Base-by-base conservation (phyloP, 2,113 vertebrate genomes). In the Charina bottae region DNA sequence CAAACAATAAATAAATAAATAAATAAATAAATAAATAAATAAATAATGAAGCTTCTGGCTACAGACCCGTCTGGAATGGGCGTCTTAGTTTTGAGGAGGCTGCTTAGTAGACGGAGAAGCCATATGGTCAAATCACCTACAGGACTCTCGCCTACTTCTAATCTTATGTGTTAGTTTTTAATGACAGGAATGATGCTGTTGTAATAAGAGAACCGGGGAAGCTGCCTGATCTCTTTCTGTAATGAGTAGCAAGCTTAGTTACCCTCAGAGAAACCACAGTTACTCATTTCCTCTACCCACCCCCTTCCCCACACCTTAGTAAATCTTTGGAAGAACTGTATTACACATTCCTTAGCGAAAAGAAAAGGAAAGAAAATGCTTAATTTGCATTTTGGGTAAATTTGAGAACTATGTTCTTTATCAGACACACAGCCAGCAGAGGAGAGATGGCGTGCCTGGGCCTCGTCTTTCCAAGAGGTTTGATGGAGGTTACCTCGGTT, bases 111-210 rank as follows among this genome's bases (percentile, higher is more conserved):
- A 21, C 11, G n/a, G 37, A 6, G 55, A 58, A 28, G 59, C 62
- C 9, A 4, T 10, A 5, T 9, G 17, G 89, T 54, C 42, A n/a
- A n/a, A 49, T 24, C 19, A 60, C 55, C 33, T 26, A 11, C 6
- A 28, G 2, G 90, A 78, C 87, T 64, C 33, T 23, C n/a, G 21
- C 87, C 85, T 94, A 89, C 94, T 96, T 96, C 92, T 97, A 96
- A 96, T 96, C 96, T 96, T 95, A 95, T 93, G 94, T 96, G 95
- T 94, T 96, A 92, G 94, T 24, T 94, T 96, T 96, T 93, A 56
- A 94, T 91, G 95, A 95, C 94, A 95, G 96, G 96, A 97, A 96
- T 90, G 64, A 0, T 1, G 85, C 93, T 0, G 64, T 93, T 96
- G 93, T 96, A 94, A 91, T 91, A 58, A 92, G n/a, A 93, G 93